Base-by-base conservation (phyloP, 2,797 vertebrate species). In the Myripristis jacobus region DNA sequence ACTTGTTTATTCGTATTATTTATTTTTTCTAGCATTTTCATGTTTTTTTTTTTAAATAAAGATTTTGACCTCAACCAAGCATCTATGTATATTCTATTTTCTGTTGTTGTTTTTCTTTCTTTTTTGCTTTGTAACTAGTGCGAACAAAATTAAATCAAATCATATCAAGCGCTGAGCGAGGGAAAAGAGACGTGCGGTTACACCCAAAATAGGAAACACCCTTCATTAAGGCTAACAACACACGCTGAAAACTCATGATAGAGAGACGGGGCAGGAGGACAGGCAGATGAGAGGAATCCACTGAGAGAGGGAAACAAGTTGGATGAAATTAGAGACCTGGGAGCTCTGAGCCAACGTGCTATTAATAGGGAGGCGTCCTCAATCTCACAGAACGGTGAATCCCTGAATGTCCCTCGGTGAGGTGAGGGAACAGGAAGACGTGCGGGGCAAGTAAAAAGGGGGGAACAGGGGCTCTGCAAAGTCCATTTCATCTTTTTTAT, bases 361-460 rank as follows among this genome's bases (percentile, higher is more conserved):
- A 92, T 91, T 82, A 66, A 90, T 92, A 92, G 87, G 4, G 46
- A 81, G 65, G 65, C 77, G 83, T 80, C 79, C 87, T 79, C 77
- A 80, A 86, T 82, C 73, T 72, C 22, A 85, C 75, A 66, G 64
- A 83, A 69, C 19, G 71, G 86, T 66, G 84, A 82, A 78, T 86
- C 89, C 85, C 83, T 75, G 67, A 70, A 69, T 18, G 62, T 87
- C 73, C 79, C 83, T 44, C 44, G 51, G 71, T 78, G 80, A 77
- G 29, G 77, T 21, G 51, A 84, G 55, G 34, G 58, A 62, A 69
- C 56, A 50, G 22, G 75, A 48, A 43, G 21, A 31, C 58, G 48
- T 21, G n/a, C 5, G 47, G 19, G 24, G n/a, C 13, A 12, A 19
- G 22, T 11, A 67, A 61, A 44, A 19, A 36, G 19, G 55, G 27